These are phyloP conservation scores for Polypedilum vanderplanki DNA, from an alignment of 1,140 invertebrate genomes.

Conservation along the genomic window DNA sequence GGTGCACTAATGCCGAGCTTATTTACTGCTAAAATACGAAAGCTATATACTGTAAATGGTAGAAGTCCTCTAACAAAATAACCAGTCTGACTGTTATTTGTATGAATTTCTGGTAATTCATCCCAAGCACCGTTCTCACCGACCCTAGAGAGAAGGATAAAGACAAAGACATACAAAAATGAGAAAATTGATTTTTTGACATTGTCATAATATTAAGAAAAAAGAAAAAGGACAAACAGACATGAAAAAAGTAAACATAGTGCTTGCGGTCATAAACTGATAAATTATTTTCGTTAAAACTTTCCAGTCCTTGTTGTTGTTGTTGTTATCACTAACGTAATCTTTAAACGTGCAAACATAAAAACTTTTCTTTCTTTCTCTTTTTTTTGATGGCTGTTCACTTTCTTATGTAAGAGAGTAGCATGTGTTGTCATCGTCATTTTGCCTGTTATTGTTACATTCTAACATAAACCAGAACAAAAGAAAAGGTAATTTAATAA, in stretches of 20 bases:
- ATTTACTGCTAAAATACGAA: constrained; percentile 64
- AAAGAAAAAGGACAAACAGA: background rate
- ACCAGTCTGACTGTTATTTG: constrained; percentile 56
- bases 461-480: background rate
- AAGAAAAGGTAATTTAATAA: background rate
- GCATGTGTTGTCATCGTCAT: constrained; percentile 1
- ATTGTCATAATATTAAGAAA: background rate
- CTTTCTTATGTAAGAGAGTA: background rate
- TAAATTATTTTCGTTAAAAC: constrained; percentile 9
- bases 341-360: constrained; percentile 12
- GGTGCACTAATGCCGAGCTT: constrained; percentile 60
- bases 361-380: background rate
- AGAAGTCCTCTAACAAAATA: constrained; percentile 57
- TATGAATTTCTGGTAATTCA: constrained; percentile 54
- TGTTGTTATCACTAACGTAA: background rate
- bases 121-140: constrained; percentile 60
- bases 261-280: constrained; percentile 16
- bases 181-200: background rate
- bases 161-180: background rate
- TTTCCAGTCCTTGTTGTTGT: background rate
- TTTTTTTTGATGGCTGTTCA: background rate
- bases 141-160: constrained; percentile 46
- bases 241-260: background rate
- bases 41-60: constrained; percentile 71
- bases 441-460: background rate